phyloP scores from a whole-genome alignment of 2,113 vertebrate species.

The Neolamprologus sp. region DNA sequence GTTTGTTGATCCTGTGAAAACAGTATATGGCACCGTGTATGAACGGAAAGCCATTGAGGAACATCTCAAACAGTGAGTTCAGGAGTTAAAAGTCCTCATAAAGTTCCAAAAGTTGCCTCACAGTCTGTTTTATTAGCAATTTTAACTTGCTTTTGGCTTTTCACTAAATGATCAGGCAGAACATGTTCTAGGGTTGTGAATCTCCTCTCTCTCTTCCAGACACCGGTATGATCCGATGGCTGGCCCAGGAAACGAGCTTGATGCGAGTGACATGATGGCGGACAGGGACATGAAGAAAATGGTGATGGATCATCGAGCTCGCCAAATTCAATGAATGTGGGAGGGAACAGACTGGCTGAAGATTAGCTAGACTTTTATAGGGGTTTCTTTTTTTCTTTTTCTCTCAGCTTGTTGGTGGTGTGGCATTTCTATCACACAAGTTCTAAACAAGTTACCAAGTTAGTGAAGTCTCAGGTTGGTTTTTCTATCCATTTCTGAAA shows the following conservation, averaged over 20 bases:
- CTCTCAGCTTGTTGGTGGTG: fast-evolving
- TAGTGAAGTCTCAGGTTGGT: background rate
- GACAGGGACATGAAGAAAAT: conserved; percentile 38
- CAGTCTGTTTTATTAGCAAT: background rate
- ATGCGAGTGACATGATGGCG: background rate
- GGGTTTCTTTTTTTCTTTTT: background rate
- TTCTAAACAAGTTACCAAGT: fast-evolving
- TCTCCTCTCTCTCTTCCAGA: background rate
- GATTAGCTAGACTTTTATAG: background rate
- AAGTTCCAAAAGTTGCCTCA: background rate
- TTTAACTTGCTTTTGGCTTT: background rate
- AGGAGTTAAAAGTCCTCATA: background rate
- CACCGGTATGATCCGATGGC: conserved; percentile 14
- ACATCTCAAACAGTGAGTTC: conserved; percentile 42
- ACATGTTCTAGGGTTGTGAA: background rate
- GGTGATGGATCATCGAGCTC: conserved; percentile 10
- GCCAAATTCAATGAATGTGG: conserved; percentile 24
- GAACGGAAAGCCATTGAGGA: conserved; percentile 56
- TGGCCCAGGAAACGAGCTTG: background rate
- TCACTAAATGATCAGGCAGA: background rate
- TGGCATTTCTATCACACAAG: fast-evolving
- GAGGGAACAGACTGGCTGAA: background rate
- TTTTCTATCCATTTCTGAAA: fast-evolving
- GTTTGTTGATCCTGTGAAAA: conserved; percentile 63
- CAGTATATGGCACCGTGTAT: conserved; percentile 16